Evolutionary conservation across 2,113 vertebrate species (phyloP), one percentile per base, ranked within the genome.

Genomic region (Genyomyrus donnyi): DNA sequence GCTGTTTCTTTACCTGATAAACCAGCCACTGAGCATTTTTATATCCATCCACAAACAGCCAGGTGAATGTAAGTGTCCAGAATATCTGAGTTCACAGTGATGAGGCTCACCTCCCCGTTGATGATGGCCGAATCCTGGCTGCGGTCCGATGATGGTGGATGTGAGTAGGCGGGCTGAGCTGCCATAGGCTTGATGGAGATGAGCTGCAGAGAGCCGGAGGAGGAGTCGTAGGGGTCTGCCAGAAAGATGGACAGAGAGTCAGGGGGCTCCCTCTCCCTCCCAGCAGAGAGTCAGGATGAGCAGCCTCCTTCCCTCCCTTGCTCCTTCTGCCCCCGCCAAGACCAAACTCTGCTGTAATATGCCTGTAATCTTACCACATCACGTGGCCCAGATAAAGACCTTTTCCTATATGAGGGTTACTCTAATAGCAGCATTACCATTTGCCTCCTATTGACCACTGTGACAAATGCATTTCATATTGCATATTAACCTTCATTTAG

Each of bases 151-250:
- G 97, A 96, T 0, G 95, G 92, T 11, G 97, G 96, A 0, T 97
- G 97, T 7, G 95, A 96, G 93, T 96, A 96, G 91, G 92, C 94
- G 89, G 96, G 93, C 0, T 97, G 97, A 0, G 97, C 95, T 0
- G 93, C 93, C 88, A 97, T 93, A 0, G 98, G 97, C 93, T 99
- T 99, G 93, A 99, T 97, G 5, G 98, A 96, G 6, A 99, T 97
- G 50, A 99, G 97, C 93, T 99, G 98, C 91, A 99, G 97, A 0
- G 98, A 99, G 87, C 98, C 98, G 6, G 98, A 99, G 8, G 98
- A 98, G 0, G 97, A 96, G 94, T 99, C 97, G 0, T 98, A 99
- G 58, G 96, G 97, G 93, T 99, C 98, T 45, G 95, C 21, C 0
- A 95, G n/a, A 0, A 90, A 94, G 91, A 95, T 95, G n/a, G 62